Conservation (phyloP, 2,888 invertebrate genomes). For the Proisotoma minuta region DNA sequence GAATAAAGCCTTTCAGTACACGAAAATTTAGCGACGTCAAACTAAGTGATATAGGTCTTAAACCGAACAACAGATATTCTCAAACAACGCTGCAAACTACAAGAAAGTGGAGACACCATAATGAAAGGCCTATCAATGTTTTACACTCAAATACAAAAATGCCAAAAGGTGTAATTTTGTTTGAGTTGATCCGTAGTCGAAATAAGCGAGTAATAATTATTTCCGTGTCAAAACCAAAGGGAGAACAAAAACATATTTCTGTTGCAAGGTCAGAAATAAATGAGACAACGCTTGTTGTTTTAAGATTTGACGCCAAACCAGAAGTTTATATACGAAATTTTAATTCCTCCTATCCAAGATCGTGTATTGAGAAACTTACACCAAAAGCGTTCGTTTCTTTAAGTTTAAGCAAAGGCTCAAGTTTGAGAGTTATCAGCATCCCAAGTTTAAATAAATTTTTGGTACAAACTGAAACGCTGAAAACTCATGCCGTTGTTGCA, state of each 20-base stretch:
- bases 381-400: not conserved
- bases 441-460: not conserved
- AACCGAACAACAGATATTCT: no score
- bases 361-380: not conserved
- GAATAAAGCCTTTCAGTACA: no score
- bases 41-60: no score
- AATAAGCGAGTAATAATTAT: not conserved
- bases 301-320: not conserved
- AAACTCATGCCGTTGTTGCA: not conserved
- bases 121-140: no score
- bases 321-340: not conserved
- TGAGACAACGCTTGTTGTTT: not conserved
- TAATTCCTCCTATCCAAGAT: not conserved
- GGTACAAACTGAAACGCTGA: not conserved
- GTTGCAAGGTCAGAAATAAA: not conserved
- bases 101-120: no score
- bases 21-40: no score
- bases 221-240: not conserved
- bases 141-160: no score
- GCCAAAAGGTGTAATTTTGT: not conserved
- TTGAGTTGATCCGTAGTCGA: not conserved
- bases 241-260: not conserved
- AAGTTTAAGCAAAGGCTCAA: not conserved
- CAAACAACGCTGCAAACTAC: no score
- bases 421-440: not conserved